These are phyloP conservation scores for Chelon labrosus DNA, from an alignment of 2,797 vertebrate genomes.

Conservation along the genomic window DNA sequence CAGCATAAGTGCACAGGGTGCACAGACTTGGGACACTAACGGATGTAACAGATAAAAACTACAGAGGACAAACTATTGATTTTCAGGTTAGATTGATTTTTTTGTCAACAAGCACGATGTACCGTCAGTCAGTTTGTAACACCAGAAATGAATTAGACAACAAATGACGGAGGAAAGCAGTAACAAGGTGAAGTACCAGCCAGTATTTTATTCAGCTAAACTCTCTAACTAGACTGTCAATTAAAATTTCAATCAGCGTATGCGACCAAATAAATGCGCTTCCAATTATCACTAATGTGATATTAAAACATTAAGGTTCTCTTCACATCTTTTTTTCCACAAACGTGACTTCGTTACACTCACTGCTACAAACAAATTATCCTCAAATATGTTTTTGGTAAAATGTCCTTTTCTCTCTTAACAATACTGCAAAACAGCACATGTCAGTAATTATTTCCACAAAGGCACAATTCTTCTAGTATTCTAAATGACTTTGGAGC, in stretches of 20 bases:
- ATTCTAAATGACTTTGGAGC: slow-evolving; percentile 62
- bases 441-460: slow-evolving; percentile 61
- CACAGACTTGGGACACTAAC: slow-evolving; percentile 19
- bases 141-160: slow-evolving; percentile 3
- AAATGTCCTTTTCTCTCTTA: slow-evolving; percentile 30
- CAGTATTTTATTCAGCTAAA: not conserved
- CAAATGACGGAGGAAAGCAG: slow-evolving; percentile 17
- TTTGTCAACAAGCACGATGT: slow-evolving; percentile 31
- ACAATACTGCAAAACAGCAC: slow-evolving; percentile 45
- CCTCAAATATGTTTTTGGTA: slow-evolving; percentile 17
- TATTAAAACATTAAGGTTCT: slow-evolving; percentile 3
- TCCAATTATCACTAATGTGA: not conserved
- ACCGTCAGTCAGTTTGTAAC: slow-evolving; percentile 28
- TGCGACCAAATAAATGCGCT: not conserved
- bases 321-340: not conserved
- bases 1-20: not conserved
- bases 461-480: slow-evolving; percentile 50
- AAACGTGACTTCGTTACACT: slow-evolving; percentile 11
- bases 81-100: slow-evolving; percentile 51
- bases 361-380: slow-evolving; percentile 35
- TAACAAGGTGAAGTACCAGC: slow-evolving; percentile 6
- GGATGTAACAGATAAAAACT: slow-evolving; percentile 45
- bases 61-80: slow-evolving; percentile 58
- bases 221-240: slow-evolving; percentile 3
- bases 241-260: not conserved